Evolutionary conservation across 2,113 vertebrate genomes (phyloP), one percentile per base, ranked within the genome.

Genomic region (Sarotherodon lohbergeri): DNA sequence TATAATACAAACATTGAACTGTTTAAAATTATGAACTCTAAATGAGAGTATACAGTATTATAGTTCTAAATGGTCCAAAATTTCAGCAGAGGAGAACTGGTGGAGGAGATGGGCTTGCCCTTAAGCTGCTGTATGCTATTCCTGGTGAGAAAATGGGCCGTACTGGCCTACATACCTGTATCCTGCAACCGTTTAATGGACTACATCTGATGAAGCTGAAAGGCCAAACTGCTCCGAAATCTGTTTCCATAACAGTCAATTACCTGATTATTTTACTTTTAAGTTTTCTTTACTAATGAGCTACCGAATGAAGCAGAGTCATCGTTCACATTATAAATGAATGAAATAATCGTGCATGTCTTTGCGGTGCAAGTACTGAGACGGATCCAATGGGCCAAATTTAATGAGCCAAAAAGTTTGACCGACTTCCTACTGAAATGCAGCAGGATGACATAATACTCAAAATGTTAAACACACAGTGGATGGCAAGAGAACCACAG

Each of bases 111-210:
- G 57, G 12, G 48, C 50, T 43, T 83, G 11, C 82, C 88, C 89
- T 39, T 66, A 66, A 82, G 92, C 85, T 73, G 39, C 63, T 24
- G 41, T 52, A 13, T 46, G 88, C 90, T 80, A 83, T 68, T 88
- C 43, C 50, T 89, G 54, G n/a, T 82, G 36, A 85, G 55, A 63
- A 82, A 86, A 71, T 81, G 63, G 82, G 73, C 86, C 2, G 3
- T 27, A 34, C 8, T 92, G 90, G 59, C 90, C 90, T 89, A 92
- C 81, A 91, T 85, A 88, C 73, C 85, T 85, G 84, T 9, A 29
- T 36, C 76, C 84, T 84, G 54, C 32, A 80, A 66, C 7, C 13
- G 8, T 82, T 91, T 48, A 88, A 79, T 79, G 56, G 78, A 63
- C 27, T 87, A 2, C 52, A 88, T 73, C 80, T 82, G 81, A 82